phyloP scores from a whole-genome alignment of 2,113 vertebrate genomes.

The Perca flavescens region DNA sequence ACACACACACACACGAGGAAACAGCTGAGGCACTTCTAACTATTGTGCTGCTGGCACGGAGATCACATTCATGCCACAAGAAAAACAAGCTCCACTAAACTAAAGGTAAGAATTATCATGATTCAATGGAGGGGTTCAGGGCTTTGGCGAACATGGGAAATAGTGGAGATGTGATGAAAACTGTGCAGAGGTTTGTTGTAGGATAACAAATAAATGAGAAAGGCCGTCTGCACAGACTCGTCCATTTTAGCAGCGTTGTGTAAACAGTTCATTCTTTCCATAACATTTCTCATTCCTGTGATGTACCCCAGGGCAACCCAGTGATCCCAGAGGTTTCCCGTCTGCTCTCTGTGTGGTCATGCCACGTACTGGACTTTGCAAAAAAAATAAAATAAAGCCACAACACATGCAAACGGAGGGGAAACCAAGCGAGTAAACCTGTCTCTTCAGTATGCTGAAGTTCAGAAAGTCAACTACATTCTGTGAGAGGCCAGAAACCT shows the following conservation, averaged over 20 bases:
- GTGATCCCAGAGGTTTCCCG: neutral
- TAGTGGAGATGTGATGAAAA: neutral
- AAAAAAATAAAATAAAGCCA: neutral
- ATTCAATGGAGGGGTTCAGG: neutral
- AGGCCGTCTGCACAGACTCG: neutral
- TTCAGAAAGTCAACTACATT: neutral
- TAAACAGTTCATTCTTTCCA: conserved; percentile 19
- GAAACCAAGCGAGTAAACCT: neutral
- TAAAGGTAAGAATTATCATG: neutral
- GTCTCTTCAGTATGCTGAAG: too few species aligned
- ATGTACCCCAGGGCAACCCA: neutral
- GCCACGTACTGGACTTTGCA: neutral
- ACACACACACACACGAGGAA: neutral
- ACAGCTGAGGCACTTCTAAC: neutral
- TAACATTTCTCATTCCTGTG: neutral
- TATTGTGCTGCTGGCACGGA: neutral
- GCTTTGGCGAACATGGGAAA: neutral
- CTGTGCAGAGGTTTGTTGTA: fast-evolving
- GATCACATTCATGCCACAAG: neutral
- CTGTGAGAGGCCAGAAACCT: neutral
- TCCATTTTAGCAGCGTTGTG: neutral
- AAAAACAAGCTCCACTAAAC: neutral
- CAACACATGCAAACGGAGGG: neutral
- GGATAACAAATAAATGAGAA: neutral
- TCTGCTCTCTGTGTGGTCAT: neutral